Conservation (phyloP, 2,888 invertebrate species). For the Eupsilia transversa region DNA sequence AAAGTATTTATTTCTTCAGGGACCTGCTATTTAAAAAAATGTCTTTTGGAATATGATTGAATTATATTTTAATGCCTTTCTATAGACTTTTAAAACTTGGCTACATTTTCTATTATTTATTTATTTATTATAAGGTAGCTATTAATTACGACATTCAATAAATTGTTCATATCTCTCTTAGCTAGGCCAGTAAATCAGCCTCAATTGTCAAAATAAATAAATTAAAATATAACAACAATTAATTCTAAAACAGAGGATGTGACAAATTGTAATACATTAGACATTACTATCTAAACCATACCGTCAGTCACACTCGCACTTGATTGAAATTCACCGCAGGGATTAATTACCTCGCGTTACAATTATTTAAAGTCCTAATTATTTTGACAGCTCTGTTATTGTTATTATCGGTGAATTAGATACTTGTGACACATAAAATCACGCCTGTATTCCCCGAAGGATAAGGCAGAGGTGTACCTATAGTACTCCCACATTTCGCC, state of each 20-base stretch:
- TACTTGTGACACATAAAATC: no score
- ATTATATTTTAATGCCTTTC: background rate
- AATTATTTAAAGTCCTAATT: constrained; percentile 15
- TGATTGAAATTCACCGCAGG: constrained; percentile 47
- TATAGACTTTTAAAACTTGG: background rate
- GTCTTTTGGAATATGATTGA: background rate
- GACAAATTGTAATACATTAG: background rate
- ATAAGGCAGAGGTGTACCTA: no score
- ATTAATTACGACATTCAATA: background rate
- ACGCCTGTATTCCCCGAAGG: no score
- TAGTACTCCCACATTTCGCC: no score
- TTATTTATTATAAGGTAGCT: no score
- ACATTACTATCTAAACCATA: constrained; percentile 4
- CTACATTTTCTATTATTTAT: background rate
- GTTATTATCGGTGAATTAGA: background rate
- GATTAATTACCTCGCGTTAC: constrained; percentile 39
- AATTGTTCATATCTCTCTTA: no score
- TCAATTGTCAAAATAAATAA: background rate
- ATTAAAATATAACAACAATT: constrained; percentile 2
- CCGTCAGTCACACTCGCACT: constrained; percentile 14
- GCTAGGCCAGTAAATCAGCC: background rate
- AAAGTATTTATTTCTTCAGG: background rate
- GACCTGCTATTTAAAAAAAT: background rate
- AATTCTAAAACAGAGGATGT: background rate
- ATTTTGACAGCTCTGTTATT: constrained; percentile 21